Evolutionary conservation across 2,113 vertebrate species (phyloP).

Genomic region (Lichenostomus cassidix): DNA sequence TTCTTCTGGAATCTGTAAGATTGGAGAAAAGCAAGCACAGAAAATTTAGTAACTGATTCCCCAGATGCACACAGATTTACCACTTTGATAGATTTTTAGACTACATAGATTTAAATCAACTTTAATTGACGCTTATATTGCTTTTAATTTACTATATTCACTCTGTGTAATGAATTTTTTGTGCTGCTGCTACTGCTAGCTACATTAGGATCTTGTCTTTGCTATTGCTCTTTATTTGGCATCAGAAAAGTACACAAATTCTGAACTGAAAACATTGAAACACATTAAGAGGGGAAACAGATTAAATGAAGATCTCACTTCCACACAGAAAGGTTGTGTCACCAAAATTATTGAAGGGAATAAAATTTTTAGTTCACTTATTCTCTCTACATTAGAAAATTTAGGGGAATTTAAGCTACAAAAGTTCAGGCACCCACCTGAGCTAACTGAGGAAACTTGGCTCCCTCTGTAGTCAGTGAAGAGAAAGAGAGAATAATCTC

Average conservation of each 20-base stretch:
- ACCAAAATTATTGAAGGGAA: background rate
- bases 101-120: background rate
- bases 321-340: background rate
- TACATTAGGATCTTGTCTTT: background rate
- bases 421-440: background rate
- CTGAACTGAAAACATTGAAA: background rate
- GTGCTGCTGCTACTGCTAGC: background rate
- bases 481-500: background rate
- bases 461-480: conserved; percentile 55
- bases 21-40: background rate
- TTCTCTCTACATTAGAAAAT: background rate
- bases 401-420: background rate
- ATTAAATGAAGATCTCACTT: background rate
- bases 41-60: background rate
- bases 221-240: background rate
- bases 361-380: background rate
- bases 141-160: background rate
- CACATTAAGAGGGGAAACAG: background rate
- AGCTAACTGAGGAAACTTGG: conserved; percentile 22
- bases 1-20: background rate
- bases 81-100: background rate
- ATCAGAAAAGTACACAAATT: background rate
- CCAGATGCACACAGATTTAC: background rate
- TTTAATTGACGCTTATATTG: background rate
- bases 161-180: background rate